Evolutionary conservation across 2,888 invertebrate genomes (phyloP).

Genomic region (Germaria angustata): DNA sequence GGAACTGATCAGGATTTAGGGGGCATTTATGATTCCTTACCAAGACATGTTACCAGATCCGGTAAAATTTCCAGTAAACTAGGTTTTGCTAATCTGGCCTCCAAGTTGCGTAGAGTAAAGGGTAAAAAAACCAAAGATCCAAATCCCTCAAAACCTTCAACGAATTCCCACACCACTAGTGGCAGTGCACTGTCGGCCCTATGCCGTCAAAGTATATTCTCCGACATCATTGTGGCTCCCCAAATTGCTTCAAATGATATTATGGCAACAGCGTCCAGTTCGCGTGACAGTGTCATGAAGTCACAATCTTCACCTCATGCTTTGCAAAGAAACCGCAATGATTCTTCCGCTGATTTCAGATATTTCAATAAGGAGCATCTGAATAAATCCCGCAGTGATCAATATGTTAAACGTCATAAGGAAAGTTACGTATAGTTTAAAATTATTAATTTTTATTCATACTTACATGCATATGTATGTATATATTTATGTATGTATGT

Average conservation of each 20-base stretch:
- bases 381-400: conserved; percentile 78
- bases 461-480: too few relatives aligned
- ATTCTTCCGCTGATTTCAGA: conserved; percentile 49
- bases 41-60: conserved; percentile 78
- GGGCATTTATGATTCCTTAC: conserved; percentile 82
- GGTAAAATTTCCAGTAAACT: conserved; percentile 79
- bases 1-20: conserved; percentile 76
- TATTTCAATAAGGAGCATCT: conserved; percentile 70
- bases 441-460: conserved; percentile 14
- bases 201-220: conserved; percentile 88
- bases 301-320: conserved; percentile 78
- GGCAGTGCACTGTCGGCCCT: conserved; percentile 85
- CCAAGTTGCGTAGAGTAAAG: conserved; percentile 83
- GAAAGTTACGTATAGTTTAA: conserved; percentile 77
- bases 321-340: conserved; percentile 32
- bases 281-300: conserved; percentile 72
- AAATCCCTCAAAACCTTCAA: not conserved
- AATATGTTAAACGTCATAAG: conserved; percentile 75
- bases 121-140: conserved; percentile 75
- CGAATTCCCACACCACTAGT: conserved; percentile 68
- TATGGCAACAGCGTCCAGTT: not conserved
- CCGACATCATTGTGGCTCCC: conserved; percentile 81
- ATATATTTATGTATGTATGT: conserved; percentile 1
- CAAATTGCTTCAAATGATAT: conserved; percentile 62
- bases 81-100: conserved; percentile 82